Conservation (phyloP, 2,888 invertebrate species). For the Dinocampus coccinellae region DNA sequence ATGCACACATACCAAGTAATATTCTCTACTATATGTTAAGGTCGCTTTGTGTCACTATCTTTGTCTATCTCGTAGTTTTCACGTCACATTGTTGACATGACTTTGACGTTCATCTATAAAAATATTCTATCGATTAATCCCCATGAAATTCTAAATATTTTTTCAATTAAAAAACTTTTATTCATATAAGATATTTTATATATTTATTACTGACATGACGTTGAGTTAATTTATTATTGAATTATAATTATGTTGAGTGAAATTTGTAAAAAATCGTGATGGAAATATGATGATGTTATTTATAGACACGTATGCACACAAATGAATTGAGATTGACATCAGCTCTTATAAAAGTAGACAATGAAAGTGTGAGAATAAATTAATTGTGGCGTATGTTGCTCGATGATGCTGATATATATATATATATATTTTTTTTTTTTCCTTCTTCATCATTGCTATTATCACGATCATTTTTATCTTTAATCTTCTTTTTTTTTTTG, state of each 20-base stretch:
- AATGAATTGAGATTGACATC: constrained; percentile 22
- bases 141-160: background rate
- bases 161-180: background rate
- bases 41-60: background rate
- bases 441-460: background rate
- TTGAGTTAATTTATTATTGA: too few relatives aligned
- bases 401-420: constrained; percentile 31
- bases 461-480: too few relatives aligned
- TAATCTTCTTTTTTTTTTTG: background rate
- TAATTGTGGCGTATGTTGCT: too few relatives aligned
- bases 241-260: constrained; percentile 14
- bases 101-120: constrained; percentile 1
- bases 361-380: background rate
- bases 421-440: constrained; percentile 32
- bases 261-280: background rate
- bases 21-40: constrained; percentile 15
- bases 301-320: constrained; percentile 13
- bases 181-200: too few relatives aligned
- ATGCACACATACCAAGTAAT: constrained; percentile 20
- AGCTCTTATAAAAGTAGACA: too few relatives aligned
- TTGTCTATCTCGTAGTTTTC: background rate
- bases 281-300: background rate
- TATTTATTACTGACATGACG: too few relatives aligned
- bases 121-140: constrained; percentile 12
- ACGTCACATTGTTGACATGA: background rate